Conservation (phyloP, 2,797 vertebrate genomes). For the Remorina albescens region DNA sequence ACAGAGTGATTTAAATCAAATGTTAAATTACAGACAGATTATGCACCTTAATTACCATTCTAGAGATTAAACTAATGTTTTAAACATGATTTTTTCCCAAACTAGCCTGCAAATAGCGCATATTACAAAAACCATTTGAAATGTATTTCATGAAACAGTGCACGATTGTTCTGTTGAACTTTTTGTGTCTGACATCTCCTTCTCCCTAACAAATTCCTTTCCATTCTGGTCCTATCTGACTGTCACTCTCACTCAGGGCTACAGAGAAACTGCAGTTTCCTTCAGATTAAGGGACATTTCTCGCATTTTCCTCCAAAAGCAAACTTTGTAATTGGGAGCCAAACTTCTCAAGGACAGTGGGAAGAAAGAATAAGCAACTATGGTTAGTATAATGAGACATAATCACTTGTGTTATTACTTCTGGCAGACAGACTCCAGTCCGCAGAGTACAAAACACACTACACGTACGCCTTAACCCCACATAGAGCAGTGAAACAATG, state of each 20-base stretch:
- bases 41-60: conserved; percentile 59
- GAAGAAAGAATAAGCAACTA: conserved; percentile 59
- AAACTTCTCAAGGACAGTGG: conserved; percentile 72
- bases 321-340: conserved; percentile 73
- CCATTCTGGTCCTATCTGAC: conserved; percentile 51
- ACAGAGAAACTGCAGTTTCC: conserved; percentile 56
- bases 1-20: conserved; percentile 18
- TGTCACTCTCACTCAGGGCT: conserved; percentile 51
- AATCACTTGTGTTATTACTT: conserved; percentile 63
- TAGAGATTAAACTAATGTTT: conserved; percentile 51
- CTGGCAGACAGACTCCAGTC: conserved; percentile 51
- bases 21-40: conserved; percentile 33
- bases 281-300: conserved; percentile 70
- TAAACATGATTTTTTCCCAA: conserved; percentile 45
- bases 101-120: conserved; percentile 40
- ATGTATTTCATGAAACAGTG: conserved; percentile 21
- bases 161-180: conserved; percentile 34
- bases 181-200: conserved; percentile 52
- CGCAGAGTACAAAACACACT: conserved; percentile 31
- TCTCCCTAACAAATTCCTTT: conserved; percentile 58
- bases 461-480: conserved; percentile 50
- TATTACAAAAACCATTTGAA: conserved; percentile 39
- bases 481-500: conserved; percentile 53
- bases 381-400: conserved; percentile 67
- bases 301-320: conserved; percentile 56